phyloP scores from a whole-genome alignment of 1,140 invertebrate species.

The Drosophila carrolli region DNA sequence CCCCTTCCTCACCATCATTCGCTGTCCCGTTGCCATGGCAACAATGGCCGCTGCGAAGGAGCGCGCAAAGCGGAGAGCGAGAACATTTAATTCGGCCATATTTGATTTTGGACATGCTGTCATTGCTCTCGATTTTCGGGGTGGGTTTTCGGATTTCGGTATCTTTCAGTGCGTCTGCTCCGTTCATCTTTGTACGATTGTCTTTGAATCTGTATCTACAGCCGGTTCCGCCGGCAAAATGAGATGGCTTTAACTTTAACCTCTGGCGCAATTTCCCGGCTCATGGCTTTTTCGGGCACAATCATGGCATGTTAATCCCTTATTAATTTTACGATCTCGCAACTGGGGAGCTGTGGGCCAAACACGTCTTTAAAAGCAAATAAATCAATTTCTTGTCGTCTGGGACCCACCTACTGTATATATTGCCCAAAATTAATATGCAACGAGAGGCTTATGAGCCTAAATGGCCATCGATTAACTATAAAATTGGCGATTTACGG shows the following conservation, averaged over 20 bases:
- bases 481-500: slow-evolving; percentile 74
- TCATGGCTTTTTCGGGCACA: slow-evolving; percentile 32
- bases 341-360: slow-evolving; percentile 60
- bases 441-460: slow-evolving; percentile 58
- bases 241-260: slow-evolving; percentile 16
- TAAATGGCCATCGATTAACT: slow-evolving; percentile 77
- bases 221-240: slow-evolving; percentile 31
- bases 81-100: slow-evolving; percentile 81
- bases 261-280: slow-evolving; percentile 20
- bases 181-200: slow-evolving; percentile 10
- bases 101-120: slow-evolving; percentile 82
- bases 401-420: slow-evolving; percentile 11
- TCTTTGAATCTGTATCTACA: slow-evolving; percentile 11
- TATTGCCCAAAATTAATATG: slow-evolving; percentile 66
- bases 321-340: slow-evolving; percentile 63
- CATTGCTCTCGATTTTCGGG: slow-evolving; percentile 54
- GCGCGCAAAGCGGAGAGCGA: slow-evolving; percentile 64
- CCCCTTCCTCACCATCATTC: background rate
- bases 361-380: slow-evolving; percentile 81
- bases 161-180: slow-evolving; percentile 55
- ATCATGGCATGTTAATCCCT: slow-evolving; percentile 56
- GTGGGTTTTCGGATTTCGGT: slow-evolving; percentile 51
- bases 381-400: slow-evolving; percentile 68
- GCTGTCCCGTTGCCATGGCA: slow-evolving; percentile 61
- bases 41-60: slow-evolving; percentile 80